phyloP scores from a whole-genome alignment of 2,888 invertebrate genomes.

The Sphinx pinastri region DNA sequence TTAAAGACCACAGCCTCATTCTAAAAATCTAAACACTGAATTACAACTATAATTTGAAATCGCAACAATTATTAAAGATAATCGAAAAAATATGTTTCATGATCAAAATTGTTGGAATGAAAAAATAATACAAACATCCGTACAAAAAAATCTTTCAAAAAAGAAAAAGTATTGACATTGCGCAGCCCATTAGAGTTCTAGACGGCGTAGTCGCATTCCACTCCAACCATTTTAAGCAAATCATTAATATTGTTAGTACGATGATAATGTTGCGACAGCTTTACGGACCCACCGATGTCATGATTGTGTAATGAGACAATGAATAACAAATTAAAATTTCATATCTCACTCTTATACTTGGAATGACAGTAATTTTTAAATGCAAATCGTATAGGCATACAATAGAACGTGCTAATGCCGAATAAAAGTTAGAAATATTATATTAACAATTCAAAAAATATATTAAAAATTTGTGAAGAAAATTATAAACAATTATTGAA shows the following conservation, averaged over 20 bases:
- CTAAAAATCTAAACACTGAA: background rate
- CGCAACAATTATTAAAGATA: background rate
- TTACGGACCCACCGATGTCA: conserved; percentile 11
- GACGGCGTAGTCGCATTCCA: background rate
- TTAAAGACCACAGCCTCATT: background rate
- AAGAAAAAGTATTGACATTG: background rate
- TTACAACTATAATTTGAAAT: conserved; percentile 4
- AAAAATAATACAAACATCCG: background rate
- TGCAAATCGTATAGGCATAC: conserved; percentile 7
- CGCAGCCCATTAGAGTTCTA: too few relatives aligned
- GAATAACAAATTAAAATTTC: conserved; percentile 14
- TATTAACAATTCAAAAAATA: background rate
- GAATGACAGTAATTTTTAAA: conserved; percentile 21
- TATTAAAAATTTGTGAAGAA: background rate
- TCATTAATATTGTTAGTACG: conserved; percentile 19
- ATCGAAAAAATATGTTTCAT: background rate
- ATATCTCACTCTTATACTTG: conserved; percentile 6
- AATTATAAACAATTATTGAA: background rate
- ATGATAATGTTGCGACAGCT: conserved; percentile 9
- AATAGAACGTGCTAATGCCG: background rate
- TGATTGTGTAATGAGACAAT: conserved; percentile 17
- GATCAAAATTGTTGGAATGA: conserved; percentile 14
- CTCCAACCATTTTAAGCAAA: conserved; percentile 14
- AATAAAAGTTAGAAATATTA: background rate
- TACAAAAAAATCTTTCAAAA: background rate